These are phyloP conservation scores for Batillaria attramentaria DNA, from an alignment of 1,140 invertebrate genomes.

Conservation along the genomic window DNA sequence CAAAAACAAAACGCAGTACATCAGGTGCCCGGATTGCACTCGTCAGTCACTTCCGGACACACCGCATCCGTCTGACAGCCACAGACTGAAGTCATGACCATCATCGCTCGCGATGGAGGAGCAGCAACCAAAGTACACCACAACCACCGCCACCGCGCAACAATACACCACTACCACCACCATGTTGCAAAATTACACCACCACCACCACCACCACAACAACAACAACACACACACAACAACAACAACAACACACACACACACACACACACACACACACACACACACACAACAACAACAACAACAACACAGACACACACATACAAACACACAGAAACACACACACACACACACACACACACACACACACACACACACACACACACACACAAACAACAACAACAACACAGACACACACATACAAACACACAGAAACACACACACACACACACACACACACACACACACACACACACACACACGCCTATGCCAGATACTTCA, in stretches of 20 bases:
- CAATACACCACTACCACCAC: too few species aligned
- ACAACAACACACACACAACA: not conserved
- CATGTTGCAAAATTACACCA: not conserved
- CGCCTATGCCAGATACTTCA: too few species aligned
- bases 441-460: not conserved
- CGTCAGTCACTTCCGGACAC: too few species aligned
- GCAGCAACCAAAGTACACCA: too few species aligned
- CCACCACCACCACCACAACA: not conserved
- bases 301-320: too few species aligned
- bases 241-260: not conserved
- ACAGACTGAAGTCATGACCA: too few species aligned
- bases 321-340: not conserved
- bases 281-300: not conserved
- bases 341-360: not conserved
- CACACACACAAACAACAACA: not conserved
- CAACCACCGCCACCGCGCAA: too few species aligned
- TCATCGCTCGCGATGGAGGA: too few species aligned
- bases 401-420: not conserved
- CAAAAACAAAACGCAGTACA: too few species aligned
- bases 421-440: not conserved
- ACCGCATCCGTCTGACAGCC: too few species aligned
- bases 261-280: not conserved
- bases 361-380: not conserved
- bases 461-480: not conserved
- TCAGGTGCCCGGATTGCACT: too few species aligned